Evolutionary conservation across 1,140 invertebrate genomes (phyloP).

Genomic region (Stenopsyche tienmushanensis): DNA sequence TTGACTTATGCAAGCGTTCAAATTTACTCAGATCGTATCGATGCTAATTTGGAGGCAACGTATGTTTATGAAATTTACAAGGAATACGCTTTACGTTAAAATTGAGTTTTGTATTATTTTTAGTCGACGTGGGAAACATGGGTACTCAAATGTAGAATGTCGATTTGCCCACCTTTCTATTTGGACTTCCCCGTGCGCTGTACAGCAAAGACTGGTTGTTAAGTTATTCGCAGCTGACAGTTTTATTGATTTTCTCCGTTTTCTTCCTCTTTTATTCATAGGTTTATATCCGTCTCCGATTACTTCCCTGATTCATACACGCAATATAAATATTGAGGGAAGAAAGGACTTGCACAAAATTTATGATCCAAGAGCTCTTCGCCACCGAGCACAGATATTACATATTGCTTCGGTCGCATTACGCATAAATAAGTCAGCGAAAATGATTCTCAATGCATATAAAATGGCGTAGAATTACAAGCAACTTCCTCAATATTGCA

Average conservation of each 20-base stretch:
- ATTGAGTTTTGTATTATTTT: too few species aligned
- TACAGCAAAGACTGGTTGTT: not conserved
- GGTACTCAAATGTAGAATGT: not conserved
- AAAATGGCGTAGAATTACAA: too few species aligned
- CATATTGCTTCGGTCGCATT: too few species aligned
- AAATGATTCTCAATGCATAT: too few species aligned
- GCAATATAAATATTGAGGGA: conserved; percentile 12
- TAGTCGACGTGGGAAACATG: too few species aligned
- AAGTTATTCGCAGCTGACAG: conserved; percentile 34
- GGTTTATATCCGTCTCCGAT: conserved; percentile 5
- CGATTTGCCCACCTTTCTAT: not conserved
- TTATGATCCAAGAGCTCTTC: not conserved
- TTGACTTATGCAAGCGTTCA: too few species aligned
- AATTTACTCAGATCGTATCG: too few species aligned
- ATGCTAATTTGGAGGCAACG: too few species aligned
- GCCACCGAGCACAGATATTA: not conserved
- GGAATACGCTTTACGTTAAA: too few species aligned
- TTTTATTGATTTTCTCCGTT: conserved; percentile 32
- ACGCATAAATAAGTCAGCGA: too few species aligned
- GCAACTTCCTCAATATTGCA: too few species aligned
- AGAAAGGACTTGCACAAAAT: not conserved
- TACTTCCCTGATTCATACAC: conserved; percentile 3
- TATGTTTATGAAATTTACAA: too few species aligned
- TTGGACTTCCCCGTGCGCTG: conserved; percentile 1
- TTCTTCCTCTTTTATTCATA: conserved; percentile 28